Base-by-base conservation (phyloP, 37 sponge, comb jelly and placozoan genomes). In the Oscarella lobularis region DNA sequence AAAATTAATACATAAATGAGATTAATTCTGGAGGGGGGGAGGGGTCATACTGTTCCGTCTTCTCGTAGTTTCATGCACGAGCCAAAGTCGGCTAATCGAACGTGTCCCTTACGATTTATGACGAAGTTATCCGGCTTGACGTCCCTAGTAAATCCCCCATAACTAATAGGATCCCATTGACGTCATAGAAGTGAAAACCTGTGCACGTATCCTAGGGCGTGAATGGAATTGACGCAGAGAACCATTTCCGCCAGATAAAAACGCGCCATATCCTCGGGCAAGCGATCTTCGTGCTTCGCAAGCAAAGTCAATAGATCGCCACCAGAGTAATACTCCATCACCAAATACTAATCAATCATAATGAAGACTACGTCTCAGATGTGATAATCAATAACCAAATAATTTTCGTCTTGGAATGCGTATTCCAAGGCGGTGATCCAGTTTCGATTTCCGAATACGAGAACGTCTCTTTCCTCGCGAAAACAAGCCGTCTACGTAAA, bases 101-200 rank as follows among this genome's bases (percentile, higher is more conserved):
- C 82, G 82, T 98, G 99, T 0, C 99, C 99, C 75, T 90, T 83
- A 29, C 83, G 78, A 67, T 90, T 93, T 1, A 93, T 84, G 31
- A 98, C 85, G 3, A 98, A 82, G 83, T 98, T 98, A 79, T 98
- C 99, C 2, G 99, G 99, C 38, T 98, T 98, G 35, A 98, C 85
- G 73, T 98, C 99, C 40, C 99, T 88, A n/a, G n/a, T n/a, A n/a
- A n/a, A n/a, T n/a, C n/a, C n/a, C n/a, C n/a, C n/a, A n/a, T n/a
- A n/a, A n/a, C n/a, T n/a, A n/a, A n/a, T n/a, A n/a, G n/a, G n/a
- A n/a, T n/a, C n/a, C n/a, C n/a, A n/a, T n/a, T n/a, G n/a, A n/a
- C n/a, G n/a, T n/a, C n/a, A n/a, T n/a, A n/a, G n/a, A n/a, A n/a
- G n/a, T n/a, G n/a, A n/a, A n/a, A n/a, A n/a, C n/a, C n/a, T n/a